Conservation (phyloP, 2,888 invertebrate species). For the Monoplex corrugatus region DNA sequence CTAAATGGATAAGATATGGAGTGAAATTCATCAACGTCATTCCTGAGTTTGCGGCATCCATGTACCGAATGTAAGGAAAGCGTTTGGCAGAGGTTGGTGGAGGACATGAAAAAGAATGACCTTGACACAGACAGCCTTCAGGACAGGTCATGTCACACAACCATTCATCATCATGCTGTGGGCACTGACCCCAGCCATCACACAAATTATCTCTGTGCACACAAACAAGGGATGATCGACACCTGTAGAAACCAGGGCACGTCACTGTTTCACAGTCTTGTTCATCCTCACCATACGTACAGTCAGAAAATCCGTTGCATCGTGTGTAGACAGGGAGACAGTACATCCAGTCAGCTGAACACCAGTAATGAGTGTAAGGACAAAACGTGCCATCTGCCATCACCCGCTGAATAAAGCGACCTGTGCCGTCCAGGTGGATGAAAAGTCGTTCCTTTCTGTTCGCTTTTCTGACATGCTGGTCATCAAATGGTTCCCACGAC, state of each 20-base stretch:
- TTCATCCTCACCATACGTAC: constrained; percentile 52
- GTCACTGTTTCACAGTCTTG: constrained; percentile 29
- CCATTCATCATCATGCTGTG: constrained; percentile 52
- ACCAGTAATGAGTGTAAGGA: constrained; percentile 49
- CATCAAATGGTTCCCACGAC: not conserved
- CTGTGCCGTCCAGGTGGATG: constrained; percentile 51
- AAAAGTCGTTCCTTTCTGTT: not conserved
- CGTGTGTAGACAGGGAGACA: constrained; percentile 55
- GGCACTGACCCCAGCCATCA: constrained; percentile 53
- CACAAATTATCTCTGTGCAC: constrained; percentile 48
- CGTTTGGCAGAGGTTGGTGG: not conserved
- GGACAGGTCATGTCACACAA: constrained; percentile 51
- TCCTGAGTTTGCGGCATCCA: constrained; percentile 14
- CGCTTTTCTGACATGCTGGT: not conserved
- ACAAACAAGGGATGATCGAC: constrained; percentile 42
- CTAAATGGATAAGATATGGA: not conserved
- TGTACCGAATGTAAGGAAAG: constrained; percentile 17
- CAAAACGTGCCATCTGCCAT: not conserved
- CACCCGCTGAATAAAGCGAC: constrained; percentile 24
- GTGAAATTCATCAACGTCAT: not conserved
- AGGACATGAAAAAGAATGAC: constrained; percentile 42
- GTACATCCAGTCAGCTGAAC: constrained; percentile 35
- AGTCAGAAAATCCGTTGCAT: constrained; percentile 54
- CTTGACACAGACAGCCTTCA: constrained; percentile 44
- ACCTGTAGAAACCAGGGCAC: constrained; percentile 49